A percentile compares a stretch with the other conserved stretches of the same genome.
Conservation (phyloP, 2,888 invertebrate genomes). For the Mantis religiosa region DNA sequence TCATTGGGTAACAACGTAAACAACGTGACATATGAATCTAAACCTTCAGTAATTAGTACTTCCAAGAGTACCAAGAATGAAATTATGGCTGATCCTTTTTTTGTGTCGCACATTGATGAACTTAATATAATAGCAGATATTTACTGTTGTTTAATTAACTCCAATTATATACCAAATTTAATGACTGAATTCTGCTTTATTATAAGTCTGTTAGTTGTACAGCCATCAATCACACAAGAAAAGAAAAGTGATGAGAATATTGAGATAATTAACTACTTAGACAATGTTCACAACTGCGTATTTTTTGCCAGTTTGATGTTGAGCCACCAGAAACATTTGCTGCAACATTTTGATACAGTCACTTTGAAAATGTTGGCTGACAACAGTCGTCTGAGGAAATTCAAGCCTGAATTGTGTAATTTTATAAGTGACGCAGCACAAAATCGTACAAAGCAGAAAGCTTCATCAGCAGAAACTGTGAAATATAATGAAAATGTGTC, state of each 20-base stretch:
- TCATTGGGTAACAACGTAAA: neutral
- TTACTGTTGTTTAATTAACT: conserved; percentile 56
- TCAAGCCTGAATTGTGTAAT: conserved; percentile 53
- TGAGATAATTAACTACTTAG: conserved; percentile 22
- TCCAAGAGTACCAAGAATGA: neutral
- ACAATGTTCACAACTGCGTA: conserved; percentile 59
- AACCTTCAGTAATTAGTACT: neutral
- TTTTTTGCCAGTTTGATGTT: conserved; percentile 70
- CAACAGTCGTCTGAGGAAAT: conserved; percentile 59
- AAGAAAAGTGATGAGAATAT: neutral
- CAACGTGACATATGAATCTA: neutral
- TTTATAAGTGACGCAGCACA: conserved; percentile 39
- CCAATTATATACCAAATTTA: conserved; percentile 60
- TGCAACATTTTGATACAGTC: conserved; percentile 59
- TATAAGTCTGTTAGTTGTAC: conserved; percentile 56
- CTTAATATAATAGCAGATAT: conserved; percentile 55
- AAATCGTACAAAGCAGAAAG: conserved; percentile 15
- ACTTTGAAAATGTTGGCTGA: conserved; percentile 65
- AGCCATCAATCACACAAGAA: conserved; percentile 33
- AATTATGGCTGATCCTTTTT: neutral
- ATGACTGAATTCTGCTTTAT: conserved; percentile 67
- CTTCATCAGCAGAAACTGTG: conserved; percentile 41
- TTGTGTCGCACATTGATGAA: conserved; percentile 50
- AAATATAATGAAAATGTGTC: conserved; percentile 59
- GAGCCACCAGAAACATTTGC: conserved; percentile 52